Percentiles rank a stretch among this genome's conserved stretches.
phyloP scores from a whole-genome alignment of 2,113 vertebrate genomes.

The Puntigrus tetrazona region DNA sequence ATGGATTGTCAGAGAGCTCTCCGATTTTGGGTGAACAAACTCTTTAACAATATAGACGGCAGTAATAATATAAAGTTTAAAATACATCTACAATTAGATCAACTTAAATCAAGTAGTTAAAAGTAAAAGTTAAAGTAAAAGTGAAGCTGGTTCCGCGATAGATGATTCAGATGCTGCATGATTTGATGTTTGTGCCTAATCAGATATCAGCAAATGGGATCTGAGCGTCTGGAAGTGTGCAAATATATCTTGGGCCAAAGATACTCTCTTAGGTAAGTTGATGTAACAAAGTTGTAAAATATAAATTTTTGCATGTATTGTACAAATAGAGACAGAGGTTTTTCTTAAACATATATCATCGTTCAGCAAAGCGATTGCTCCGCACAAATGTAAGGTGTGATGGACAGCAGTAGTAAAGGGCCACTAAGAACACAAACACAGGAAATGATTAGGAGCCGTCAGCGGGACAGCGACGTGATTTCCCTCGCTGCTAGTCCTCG shows the following conservation, averaged over 20 bases:
- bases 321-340: background rate
- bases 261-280: background rate
- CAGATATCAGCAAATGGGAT: background rate
- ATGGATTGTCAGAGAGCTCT: too few relatives aligned
- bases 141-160: background rate
- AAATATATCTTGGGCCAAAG: background rate
- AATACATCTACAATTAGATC: too few relatives aligned
- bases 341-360: constrained; percentile 16
- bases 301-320: background rate
- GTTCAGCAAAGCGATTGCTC: constrained; percentile 30
- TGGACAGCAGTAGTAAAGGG: constrained; percentile 71
- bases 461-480: constrained; percentile 70
- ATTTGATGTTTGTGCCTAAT: background rate
- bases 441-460: constrained; percentile 70
- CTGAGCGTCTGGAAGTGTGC: background rate
- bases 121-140: too few relatives aligned
- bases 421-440: constrained; percentile 64
- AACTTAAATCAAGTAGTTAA: too few relatives aligned
- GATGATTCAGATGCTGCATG: background rate
- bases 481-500: constrained; percentile 65
- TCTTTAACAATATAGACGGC: too few relatives aligned
- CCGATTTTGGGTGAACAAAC: too few relatives aligned
- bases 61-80: too few relatives aligned
- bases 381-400: constrained; percentile 70
- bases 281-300: background rate